phyloP scores from a whole-genome alignment of 2,797 vertebrate genomes.

The Acanthornis magna region DNA sequence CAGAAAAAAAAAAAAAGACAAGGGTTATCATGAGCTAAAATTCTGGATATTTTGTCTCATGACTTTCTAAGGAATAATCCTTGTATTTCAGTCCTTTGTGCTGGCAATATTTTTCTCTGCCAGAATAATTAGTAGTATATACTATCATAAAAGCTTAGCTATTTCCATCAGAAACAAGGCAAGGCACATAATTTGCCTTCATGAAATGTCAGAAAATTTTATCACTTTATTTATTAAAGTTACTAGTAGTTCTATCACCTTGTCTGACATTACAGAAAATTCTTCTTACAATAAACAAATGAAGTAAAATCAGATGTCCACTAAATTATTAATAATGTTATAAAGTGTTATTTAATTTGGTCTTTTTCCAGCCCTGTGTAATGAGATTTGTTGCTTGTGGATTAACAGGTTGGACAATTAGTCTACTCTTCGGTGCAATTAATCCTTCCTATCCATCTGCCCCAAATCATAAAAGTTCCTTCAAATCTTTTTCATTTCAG shows the following conservation, averaged over 20 bases:
- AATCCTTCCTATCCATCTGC: not conserved
- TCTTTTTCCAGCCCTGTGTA: not conserved
- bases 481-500: not conserved
- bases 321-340: not conserved
- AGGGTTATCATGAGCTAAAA: not conserved
- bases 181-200: not conserved
- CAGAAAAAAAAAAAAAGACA: not conserved
- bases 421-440: not conserved
- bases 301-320: not conserved
- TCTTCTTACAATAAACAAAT: not conserved
- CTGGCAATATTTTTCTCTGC: not conserved
- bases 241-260: not conserved
- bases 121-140: constrained; percentile 4
- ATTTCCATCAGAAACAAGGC: not conserved
- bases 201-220: not conserved
- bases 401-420: not conserved
- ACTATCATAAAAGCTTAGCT: not conserved
- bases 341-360: constrained; percentile 7
- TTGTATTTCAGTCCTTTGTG: not conserved
- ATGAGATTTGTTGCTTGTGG: not conserved
- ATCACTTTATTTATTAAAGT: not conserved
- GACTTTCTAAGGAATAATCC: not conserved
- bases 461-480: not conserved
- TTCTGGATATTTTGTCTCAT: not conserved
- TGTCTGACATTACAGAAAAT: not conserved